phyloP scores from a whole-genome alignment of 2,888 invertebrate genomes.

The Drosophila sordidula region DNA sequence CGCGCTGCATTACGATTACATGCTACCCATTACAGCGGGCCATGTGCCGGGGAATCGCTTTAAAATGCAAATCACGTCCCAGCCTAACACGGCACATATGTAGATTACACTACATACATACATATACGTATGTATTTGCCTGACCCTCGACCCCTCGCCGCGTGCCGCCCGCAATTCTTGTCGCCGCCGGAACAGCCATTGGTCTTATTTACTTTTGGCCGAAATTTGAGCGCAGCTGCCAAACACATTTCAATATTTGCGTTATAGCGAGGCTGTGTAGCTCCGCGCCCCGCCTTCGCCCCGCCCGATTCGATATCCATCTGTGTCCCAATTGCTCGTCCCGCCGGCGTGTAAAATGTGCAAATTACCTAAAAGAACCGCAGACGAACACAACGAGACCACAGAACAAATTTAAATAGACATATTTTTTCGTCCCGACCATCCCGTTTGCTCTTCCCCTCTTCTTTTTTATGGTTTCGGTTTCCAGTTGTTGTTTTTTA shows the following conservation, averaged over 20 bases:
- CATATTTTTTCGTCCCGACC: slow-evolving; percentile 73
- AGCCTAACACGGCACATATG: slow-evolving; percentile 61
- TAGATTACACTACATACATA: slow-evolving; percentile 4
- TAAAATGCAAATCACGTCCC: slow-evolving; percentile 77
- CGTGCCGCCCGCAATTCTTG: slow-evolving; percentile 5
- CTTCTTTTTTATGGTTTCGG: slow-evolving; percentile 63
- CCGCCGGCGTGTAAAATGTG: slow-evolving; percentile 80
- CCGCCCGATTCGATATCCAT: slow-evolving; percentile 37
- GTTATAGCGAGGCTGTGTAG: slow-evolving; percentile 50
- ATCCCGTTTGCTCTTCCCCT: slow-evolving; percentile 8
- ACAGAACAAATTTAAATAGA: slow-evolving; percentile 81
- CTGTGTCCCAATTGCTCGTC: slow-evolving; percentile 24
- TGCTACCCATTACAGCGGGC: slow-evolving; percentile 62
- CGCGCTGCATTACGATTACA: slow-evolving; percentile 76
- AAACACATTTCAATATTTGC: slow-evolving; percentile 81
- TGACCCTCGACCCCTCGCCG: neutral
- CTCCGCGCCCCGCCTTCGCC: neutral
- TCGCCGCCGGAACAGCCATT: slow-evolving; percentile 53
- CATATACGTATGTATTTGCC: slow-evolving; percentile 9
- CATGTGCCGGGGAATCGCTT: slow-evolving; percentile 37
- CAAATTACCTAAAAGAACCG: slow-evolving; percentile 82
- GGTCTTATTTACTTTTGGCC: slow-evolving; percentile 74
- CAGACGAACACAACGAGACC: slow-evolving; percentile 82
- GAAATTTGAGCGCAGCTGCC: slow-evolving; percentile 78
- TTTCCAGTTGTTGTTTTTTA: slow-evolving; percentile 57